Evolutionary conservation across 2,113 vertebrate genomes (phyloP), one percentile per base, ranked within the genome.

Genomic region (Pachycephala philippinensis): DNA sequence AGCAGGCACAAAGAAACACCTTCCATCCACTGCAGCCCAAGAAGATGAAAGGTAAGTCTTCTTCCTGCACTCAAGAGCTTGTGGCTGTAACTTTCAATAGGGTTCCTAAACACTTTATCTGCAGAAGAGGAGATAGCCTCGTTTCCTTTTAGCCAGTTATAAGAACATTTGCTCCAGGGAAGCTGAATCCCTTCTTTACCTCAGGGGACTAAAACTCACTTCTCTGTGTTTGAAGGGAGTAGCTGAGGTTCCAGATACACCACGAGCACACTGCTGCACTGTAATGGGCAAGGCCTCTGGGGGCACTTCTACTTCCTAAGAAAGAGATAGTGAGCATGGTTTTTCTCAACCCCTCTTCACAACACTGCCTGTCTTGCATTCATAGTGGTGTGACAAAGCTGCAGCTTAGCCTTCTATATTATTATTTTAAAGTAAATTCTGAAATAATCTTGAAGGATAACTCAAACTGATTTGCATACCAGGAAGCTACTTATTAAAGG

Each of bases 231-330:
- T 42, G 27, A 87, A n/a, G 21, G 33, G 59, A 40, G 44, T 4
- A 30, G 69, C 19, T 45, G 14, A 30, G 24, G 30, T 37, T 79
- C 47, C 61, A 66, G 19, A 15, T 8, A 8, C 13, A 57, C 0
- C 40, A 31, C 30, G 40, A 28, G 15, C 56, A 33, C 8, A 45
- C 15, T 45, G 13, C 10, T 50, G 26, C 22, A 15, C 28, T 3
- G 2, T 10, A 49, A 66, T 0, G 8, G 26, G 24, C n/a, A 75
- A 22, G 3, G 31, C 56, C 35, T 40, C 5, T 1, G 28, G 44
- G 21, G 26, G 19, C 42, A 57, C 26, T 69, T 80, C 27, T 19
- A 49, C 45, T 78, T 75, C 28, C 47, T n/a, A 35, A 26, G 11
- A 42, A 26, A 68, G 16, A 42, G 17, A 49, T 1, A 0, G 1